Base-by-base conservation (phyloP, 2,888 invertebrate genomes). In the Rhaphigaster nebulosa region DNA sequence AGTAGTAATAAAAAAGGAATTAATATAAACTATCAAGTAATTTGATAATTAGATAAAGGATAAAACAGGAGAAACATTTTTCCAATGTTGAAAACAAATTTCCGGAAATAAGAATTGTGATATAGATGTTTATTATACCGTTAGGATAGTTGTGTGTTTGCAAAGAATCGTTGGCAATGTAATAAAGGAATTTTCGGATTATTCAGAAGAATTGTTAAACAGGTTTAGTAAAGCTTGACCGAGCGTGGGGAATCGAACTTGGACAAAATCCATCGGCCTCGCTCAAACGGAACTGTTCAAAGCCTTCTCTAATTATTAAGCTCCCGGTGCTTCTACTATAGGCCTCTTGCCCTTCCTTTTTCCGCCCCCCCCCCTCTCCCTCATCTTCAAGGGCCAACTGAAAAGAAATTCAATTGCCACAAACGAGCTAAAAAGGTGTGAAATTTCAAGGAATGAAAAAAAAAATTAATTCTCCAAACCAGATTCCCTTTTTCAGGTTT, bases 341-440 rank as follows among this genome's bases (percentile, higher is more conserved):
- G 84, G 45, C 84, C 45, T 84, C 84, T n/a, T 41, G 0, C 80
- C 38, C 41, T 41, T 41, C 80, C 23, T 41, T 76, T 38, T 20
- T 80, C 41, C 41, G 41, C 26, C 8, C 6, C n/a, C 38, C 12
- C 41, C 41, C 41, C 41, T 41, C 8, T 15, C n/a, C 38, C 12
- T 50, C 45, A 45, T 50, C 45, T 84, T 84, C 45, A 50, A n/a
- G 84, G n/a, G 84, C 84, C 84, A 45, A 45, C 84, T 84, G 84
- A 84, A 84, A 65, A 84, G 84, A 84, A 84, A 84, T 45, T 84
- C 84, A 84, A 84, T 84, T 50, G 84, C 84, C 84, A 84, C 84
- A 84, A 84, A 84, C 45, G 84, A 84, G 84, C 84, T 84, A 84
- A 84, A 84, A 84, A 84, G 84, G 84, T 84, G 84, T 84, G 84